These are phyloP conservation scores for Halotydeus destructor DNA, from an alignment of 1,140 invertebrate species.

Conservation along the genomic window DNA sequence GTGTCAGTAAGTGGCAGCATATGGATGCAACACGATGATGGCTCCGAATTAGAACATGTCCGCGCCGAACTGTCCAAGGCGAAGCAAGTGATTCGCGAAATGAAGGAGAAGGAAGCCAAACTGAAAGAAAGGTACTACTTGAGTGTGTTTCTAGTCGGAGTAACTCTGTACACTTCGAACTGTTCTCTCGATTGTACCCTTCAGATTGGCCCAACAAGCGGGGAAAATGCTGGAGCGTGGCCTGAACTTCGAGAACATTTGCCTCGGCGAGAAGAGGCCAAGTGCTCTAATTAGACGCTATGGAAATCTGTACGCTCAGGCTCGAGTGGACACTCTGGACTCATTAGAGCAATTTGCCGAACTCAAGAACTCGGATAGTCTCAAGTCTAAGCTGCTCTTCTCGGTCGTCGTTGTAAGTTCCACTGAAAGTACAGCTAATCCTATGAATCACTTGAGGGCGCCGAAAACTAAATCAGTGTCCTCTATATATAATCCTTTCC, in stretches of 20 bases:
- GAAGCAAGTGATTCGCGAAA: slow-evolving; percentile 25
- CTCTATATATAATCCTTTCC: neutral
- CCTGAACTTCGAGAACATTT: slow-evolving; percentile 23
- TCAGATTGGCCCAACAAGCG: slow-evolving; percentile 25
- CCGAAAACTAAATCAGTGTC: neutral
- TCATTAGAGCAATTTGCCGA: slow-evolving; percentile 52
- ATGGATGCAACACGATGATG: slow-evolving; percentile 4
- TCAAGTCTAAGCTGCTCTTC: slow-evolving; percentile 81
- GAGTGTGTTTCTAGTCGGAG: neutral
- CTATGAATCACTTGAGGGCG: neutral
- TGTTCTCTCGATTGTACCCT: slow-evolving; percentile 4
- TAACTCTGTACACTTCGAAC: neutral
- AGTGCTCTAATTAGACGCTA: slow-evolving; percentile 47
- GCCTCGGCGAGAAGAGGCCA: slow-evolving; percentile 24
- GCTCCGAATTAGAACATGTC: slow-evolving; percentile 27
- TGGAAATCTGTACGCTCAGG: slow-evolving; percentile 56
- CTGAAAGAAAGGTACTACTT: slow-evolving; percentile 27
- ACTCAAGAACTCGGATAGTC: slow-evolving; percentile 51
- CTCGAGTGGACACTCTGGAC: slow-evolving; percentile 60
- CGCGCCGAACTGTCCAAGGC: slow-evolving; percentile 28
- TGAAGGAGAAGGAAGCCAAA: slow-evolving; percentile 28
- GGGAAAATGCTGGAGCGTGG: slow-evolving; percentile 22
- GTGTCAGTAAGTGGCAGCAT: slow-evolving; percentile 3
- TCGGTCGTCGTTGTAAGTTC: slow-evolving; percentile 76
- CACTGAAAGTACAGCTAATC: neutral